Conservation (phyloP, 1,140 invertebrate genomes). For the Ptiloglossa arizonensis region DNA sequence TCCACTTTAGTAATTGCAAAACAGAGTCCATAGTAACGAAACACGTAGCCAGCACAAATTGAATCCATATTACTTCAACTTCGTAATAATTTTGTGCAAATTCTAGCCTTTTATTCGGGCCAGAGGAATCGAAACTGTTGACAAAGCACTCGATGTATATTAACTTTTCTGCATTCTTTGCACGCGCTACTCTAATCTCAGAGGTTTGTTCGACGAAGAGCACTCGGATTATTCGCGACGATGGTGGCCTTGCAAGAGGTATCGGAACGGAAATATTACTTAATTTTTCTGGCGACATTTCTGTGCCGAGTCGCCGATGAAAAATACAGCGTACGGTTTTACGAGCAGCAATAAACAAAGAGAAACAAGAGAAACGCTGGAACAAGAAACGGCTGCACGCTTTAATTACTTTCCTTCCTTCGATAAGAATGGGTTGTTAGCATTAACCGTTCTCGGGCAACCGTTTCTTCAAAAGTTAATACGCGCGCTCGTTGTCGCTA, state of each 20-base stretch:
- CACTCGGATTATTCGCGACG: background rate
- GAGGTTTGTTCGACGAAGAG: too few relatives aligned
- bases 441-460: background rate
- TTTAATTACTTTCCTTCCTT: constrained; percentile 14
- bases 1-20: too few relatives aligned
- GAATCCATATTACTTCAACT: too few relatives aligned
- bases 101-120: too few relatives aligned
- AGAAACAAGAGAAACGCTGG: background rate
- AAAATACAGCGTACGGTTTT: background rate
- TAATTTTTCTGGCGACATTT: background rate
- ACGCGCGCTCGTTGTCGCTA: background rate
- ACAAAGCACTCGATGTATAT: too few relatives aligned
- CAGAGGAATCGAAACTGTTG: too few relatives aligned
- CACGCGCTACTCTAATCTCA: background rate
- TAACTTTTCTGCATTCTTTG: background rate
- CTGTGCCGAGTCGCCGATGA: background rate
- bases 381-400: too few relatives aligned
- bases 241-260: background rate
- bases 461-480: background rate
- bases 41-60: too few relatives aligned
- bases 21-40: too few relatives aligned
- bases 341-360: background rate
- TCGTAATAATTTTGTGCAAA: too few relatives aligned
- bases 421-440: background rate
- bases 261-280: background rate